These are phyloP conservation scores for Luscinia luscinia DNA, from an alignment of 2,797 vertebrate genomes.

Conservation along the genomic window DNA sequence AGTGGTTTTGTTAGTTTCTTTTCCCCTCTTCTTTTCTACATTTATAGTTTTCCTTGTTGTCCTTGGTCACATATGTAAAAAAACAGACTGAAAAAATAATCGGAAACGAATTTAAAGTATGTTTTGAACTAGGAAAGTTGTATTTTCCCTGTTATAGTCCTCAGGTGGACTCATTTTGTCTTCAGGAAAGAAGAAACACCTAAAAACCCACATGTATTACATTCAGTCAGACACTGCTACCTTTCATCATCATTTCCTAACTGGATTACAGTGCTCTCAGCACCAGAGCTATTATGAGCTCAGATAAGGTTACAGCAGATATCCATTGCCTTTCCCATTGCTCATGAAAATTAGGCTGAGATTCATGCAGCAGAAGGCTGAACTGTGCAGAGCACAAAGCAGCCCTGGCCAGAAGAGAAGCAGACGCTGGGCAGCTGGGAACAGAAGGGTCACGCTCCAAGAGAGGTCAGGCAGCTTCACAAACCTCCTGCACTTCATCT, in stretches of 20 bases:
- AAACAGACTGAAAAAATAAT: neutral
- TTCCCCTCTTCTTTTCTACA: neutral
- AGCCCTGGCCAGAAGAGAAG: neutral
- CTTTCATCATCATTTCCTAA: slow-evolving; percentile 2
- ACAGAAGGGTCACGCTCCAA: neutral
- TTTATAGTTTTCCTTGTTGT: neutral
- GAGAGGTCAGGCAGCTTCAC: neutral
- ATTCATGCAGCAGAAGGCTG: neutral
- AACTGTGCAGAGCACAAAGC: neutral
- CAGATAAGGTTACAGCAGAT: neutral
- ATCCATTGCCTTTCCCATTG: neutral
- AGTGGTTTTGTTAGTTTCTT: rapidly evolving
- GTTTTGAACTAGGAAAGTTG: neutral
- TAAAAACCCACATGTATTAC: neutral
- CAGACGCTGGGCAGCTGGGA: neutral
- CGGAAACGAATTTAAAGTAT: neutral
- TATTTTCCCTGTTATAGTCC: neutral
- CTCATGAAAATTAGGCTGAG: neutral
- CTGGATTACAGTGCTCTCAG: neutral
- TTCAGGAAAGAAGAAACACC: neutral
- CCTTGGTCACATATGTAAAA: neutral
- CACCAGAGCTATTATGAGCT: neutral
- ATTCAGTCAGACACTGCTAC: neutral
- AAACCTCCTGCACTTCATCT: neutral
- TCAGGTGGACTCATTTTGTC: neutral